Conservation (phyloP, 2,113 vertebrate species). For the Gavialis gangeticus region DNA sequence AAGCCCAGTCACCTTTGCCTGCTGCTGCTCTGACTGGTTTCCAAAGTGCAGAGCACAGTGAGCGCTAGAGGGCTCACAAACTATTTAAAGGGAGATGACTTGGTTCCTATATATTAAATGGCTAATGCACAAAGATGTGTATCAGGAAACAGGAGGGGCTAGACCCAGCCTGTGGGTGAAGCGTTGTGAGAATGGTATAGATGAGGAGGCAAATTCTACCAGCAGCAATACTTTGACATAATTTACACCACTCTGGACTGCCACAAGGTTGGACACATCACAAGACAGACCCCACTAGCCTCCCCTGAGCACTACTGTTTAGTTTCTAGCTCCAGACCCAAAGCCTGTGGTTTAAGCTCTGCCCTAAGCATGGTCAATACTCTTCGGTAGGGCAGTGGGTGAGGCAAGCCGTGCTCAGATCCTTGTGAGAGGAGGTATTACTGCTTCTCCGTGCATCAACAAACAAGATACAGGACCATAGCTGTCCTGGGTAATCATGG, state of each 20-base stretch:
- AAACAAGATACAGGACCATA: neutral
- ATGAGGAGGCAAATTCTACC: fast-evolving
- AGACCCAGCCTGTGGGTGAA: neutral
- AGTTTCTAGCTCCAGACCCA: neutral
- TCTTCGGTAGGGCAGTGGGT: fast-evolving
- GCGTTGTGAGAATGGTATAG: neutral
- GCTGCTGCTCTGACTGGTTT: neutral
- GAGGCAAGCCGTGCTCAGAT: neutral
- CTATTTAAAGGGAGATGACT: neutral
- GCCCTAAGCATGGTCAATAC: neutral
- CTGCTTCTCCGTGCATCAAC: neutral
- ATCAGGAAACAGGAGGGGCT: neutral
- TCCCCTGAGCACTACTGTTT: neutral
- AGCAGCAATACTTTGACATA: fast-evolving
- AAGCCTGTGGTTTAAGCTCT: neutral
- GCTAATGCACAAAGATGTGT: neutral
- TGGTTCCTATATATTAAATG: neutral
- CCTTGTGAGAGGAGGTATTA: neutral
- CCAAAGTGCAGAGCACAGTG: fast-evolving
- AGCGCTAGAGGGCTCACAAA: neutral
- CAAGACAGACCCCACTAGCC: neutral
- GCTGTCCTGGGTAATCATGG: neutral
- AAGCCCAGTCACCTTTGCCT: neutral
- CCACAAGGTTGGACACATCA: neutral
- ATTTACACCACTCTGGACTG: neutral